Conservation (phyloP, 2,888 invertebrate genomes). For the Plagodis pulveraria region DNA sequence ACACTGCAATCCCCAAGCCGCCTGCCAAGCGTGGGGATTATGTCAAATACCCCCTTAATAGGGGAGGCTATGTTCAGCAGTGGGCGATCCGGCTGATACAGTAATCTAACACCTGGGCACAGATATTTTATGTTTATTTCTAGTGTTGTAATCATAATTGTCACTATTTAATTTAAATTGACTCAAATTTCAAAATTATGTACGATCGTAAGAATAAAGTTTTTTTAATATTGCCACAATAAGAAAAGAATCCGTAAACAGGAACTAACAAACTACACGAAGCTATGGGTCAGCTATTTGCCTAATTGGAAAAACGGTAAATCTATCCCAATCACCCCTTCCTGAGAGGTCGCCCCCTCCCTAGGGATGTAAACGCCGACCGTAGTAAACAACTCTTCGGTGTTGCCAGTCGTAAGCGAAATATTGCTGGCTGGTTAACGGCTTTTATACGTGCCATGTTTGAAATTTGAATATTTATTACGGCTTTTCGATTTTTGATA, state of each 20-base stretch:
- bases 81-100: too few species aligned
- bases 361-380: slow-evolving; percentile 52
- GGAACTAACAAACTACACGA: slow-evolving; percentile 25
- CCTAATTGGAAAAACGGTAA: slow-evolving; percentile 66
- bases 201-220: too few species aligned
- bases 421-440: slow-evolving; percentile 48
- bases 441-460: slow-evolving; percentile 19
- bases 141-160: too few species aligned
- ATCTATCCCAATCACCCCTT: slow-evolving; percentile 62
- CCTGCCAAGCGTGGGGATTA: too few species aligned
- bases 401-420: slow-evolving; percentile 62
- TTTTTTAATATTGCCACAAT: neutral
- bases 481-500: slow-evolving; percentile 10
- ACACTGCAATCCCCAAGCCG: too few species aligned
- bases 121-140: too few species aligned
- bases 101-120: too few species aligned
- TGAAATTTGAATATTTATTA: slow-evolving; percentile 14
- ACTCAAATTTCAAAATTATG: too few species aligned
- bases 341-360: slow-evolving; percentile 60
- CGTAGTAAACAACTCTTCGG: slow-evolving; percentile 65
- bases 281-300: slow-evolving; percentile 51
- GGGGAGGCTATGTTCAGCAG: too few species aligned
- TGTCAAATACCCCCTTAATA: too few species aligned
- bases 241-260: slow-evolving; percentile 4
- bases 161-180: too few species aligned